These are phyloP conservation scores for Tigriopus californicus DNA, from an alignment of 2,888 invertebrate genomes.

Conservation along the genomic window DNA sequence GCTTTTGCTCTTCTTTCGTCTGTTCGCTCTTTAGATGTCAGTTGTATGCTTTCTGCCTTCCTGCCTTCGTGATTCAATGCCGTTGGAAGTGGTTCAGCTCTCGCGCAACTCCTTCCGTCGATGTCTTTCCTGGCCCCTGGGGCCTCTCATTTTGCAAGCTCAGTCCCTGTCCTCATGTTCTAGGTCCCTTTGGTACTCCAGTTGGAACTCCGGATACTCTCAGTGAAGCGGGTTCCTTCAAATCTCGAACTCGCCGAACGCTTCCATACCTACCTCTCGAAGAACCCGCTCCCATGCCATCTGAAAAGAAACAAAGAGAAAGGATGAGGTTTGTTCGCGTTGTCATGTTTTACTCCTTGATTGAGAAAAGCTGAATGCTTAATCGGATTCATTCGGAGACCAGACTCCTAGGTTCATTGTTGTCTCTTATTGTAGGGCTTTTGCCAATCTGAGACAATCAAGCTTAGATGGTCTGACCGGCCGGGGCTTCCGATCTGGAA, in stretches of 20 bases:
- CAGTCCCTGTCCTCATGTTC: too few relatives aligned
- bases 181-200: neutral
- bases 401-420: neutral
- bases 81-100: too few relatives aligned
- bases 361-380: neutral
- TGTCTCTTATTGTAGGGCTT: conserved; percentile 8
- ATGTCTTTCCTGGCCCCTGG: too few relatives aligned
- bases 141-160: too few relatives aligned
- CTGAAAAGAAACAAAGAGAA: conserved; percentile 15
- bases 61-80: too few relatives aligned
- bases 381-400: neutral
- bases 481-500: neutral
- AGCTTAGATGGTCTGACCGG: conserved; percentile 14
- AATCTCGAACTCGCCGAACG: conserved; percentile 13
- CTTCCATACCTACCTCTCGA: conserved; percentile 16
- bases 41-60: too few relatives aligned
- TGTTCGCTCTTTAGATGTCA: too few relatives aligned
- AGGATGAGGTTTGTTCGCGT: conserved; percentile 12
- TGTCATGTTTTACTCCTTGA: neutral
- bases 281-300: conserved; percentile 13
- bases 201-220: conserved; percentile 16
- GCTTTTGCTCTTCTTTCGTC: too few relatives aligned
- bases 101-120: too few relatives aligned
- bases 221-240: conserved; percentile 13
- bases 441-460: conserved; percentile 12